Percentiles rank a stretch among this genome's conserved stretches.
Conservation (phyloP, 53 echinoderm and acorn worm genomes). For the Echinarachnius parma region DNA sequence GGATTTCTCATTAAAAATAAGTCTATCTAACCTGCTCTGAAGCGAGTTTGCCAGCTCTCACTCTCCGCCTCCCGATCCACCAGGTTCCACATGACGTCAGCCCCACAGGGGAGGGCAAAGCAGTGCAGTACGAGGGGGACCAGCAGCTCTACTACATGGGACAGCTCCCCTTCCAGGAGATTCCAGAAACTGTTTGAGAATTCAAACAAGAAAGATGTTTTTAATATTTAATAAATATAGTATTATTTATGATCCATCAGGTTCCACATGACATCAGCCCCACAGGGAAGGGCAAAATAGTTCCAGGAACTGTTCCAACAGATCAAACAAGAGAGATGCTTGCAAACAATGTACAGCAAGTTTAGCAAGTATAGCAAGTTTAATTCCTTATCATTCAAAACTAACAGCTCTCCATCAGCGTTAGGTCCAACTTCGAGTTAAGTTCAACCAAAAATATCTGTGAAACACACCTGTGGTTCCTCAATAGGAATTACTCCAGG, state of each 20-base stretch:
- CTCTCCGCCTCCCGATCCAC: conserved; percentile 78
- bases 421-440: too few species aligned
- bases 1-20: too few species aligned
- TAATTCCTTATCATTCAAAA: too few species aligned
- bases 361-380: too few species aligned
- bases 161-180: conserved; percentile 75
- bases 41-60: conserved; percentile 90
- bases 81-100: conserved; percentile 88
- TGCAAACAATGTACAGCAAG: too few species aligned
- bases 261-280: conserved; percentile 89
- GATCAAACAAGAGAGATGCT: conserved; percentile 72
- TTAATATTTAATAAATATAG: too few species aligned
- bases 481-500: too few species aligned
- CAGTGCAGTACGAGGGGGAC: conserved; percentile 86
- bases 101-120: conserved; percentile 75
- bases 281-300: conserved; percentile 77
- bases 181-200: conserved; percentile 74
- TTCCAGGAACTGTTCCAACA: conserved; percentile 78
- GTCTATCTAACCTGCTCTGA: conserved; percentile 66
- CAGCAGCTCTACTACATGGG: conserved; percentile 76
- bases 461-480: too few species aligned
- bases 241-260: too few species aligned
- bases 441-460: too few species aligned
- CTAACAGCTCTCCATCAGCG: too few species aligned
- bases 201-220: not conserved